Base-by-base conservation (phyloP, 2,797 vertebrate species). In the Sebastes minor region DNA sequence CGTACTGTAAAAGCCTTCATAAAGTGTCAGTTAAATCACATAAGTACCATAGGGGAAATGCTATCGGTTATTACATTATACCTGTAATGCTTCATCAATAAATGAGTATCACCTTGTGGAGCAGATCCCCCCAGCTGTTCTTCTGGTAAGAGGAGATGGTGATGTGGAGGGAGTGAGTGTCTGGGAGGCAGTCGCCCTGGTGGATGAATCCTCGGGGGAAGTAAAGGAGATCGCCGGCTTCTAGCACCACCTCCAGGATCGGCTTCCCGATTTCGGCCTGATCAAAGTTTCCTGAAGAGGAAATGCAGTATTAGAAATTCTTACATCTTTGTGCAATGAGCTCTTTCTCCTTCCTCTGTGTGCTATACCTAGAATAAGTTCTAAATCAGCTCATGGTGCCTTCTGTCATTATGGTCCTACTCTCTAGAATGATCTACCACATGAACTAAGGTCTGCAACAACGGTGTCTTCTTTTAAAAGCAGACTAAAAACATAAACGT, bases 191-290 rank as follows among this genome's bases (percentile, higher is more conserved):
- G 82, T 96, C 72, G 0, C 96, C 99, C 91, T 99, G 98, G 88
- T 99, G 99, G 90, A 99, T 96, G 90, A 99, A 99, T 20, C 99
- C 98, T 1, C 99, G 94, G 1, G 99, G 98, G 53, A 99, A 98
- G 89, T 99, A 99, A 12, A 99, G 96, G 76, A 99, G 89, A 86
- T 99, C 98, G 0, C 99, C 98, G 0, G 98, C 94, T 87, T 99
- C 98, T n/a, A 99, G 90, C 25, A 99, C 95, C 0, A 97, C 95
- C 22, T 99, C 98, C 82, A 99, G 85, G 80, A 99, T 75, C 0
- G 98, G 97, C 78, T 96, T 91, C 0, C 97, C 97, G 0, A 99
- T 96, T 61, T 98, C 97, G 0, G 91, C 70, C 89, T 98, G 97
- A 0, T 82, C 75, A 23, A 98, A 97, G 93, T 99, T 99, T 14